Evolutionary conservation across 2,888 invertebrate species (phyloP).

Genomic region (Dryobotodes eremita): DNA sequence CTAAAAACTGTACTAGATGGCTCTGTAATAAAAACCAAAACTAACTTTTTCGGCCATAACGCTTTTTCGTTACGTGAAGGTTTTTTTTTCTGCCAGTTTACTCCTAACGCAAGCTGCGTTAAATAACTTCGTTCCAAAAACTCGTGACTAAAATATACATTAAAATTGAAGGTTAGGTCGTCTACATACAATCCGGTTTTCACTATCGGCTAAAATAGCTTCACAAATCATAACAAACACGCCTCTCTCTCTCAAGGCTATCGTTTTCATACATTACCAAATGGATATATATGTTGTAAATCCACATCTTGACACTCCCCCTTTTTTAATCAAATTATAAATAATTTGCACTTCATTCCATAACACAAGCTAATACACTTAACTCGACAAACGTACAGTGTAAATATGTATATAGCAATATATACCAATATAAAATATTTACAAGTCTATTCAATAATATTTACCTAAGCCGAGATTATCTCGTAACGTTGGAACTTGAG

Average conservation of each 20-base stretch:
- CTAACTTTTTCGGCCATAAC: too few species aligned
- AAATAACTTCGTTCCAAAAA: too few species aligned
- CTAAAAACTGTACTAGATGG: too few species aligned
- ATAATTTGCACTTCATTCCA: slow-evolving; percentile 38
- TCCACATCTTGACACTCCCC: slow-evolving; percentile 11
- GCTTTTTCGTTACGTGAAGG: too few species aligned
- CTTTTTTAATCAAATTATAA: slow-evolving; percentile 19
- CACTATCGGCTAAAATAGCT: background rate
- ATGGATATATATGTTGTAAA: background rate
- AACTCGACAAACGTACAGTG: slow-evolving; percentile 42
- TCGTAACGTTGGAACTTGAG: background rate
- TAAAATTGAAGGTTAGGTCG: background rate
- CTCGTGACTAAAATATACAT: background rate
- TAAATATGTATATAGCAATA: slow-evolving; percentile 44
- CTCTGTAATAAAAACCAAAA: too few species aligned
- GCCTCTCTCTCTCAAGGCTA: background rate
- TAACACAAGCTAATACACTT: slow-evolving; percentile 55
- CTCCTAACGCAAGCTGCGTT: too few species aligned
- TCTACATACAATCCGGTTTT: slow-evolving; percentile 14
- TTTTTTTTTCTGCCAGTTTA: too few species aligned
- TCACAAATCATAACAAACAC: slow-evolving; percentile 11
- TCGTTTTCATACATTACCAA: slow-evolving; percentile 4
- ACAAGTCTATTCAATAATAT: slow-evolving; percentile 52
- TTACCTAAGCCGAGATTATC: slow-evolving; percentile 47
- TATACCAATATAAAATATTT: slow-evolving; percentile 51